Evolutionary conservation across 2,888 invertebrate genomes (phyloP).

Genomic region (Pilophorus perplexus): DNA sequence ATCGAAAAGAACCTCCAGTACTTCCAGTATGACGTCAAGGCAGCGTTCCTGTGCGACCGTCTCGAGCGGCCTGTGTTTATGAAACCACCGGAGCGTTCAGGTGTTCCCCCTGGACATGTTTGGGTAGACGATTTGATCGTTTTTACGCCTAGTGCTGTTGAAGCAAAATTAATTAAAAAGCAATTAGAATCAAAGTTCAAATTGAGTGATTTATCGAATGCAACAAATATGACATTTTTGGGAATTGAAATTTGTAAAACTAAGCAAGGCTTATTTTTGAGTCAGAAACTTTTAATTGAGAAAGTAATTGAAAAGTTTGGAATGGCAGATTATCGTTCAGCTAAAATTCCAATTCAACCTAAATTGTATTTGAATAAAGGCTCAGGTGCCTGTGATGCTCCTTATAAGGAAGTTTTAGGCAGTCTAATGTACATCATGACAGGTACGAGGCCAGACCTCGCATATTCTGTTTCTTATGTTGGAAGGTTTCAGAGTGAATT

Average conservation of each 20-base stretch:
- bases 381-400: background rate
- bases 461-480: background rate
- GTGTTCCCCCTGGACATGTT: background rate
- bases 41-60: background rate
- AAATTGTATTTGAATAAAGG: background rate
- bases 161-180: too few species aligned
- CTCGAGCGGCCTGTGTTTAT: slow-evolving; percentile 1
- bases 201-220: too few species aligned
- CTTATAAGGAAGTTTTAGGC: background rate
- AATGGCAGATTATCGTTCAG: background rate
- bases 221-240: too few species aligned
- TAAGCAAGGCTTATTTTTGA: background rate
- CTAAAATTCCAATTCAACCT: background rate
- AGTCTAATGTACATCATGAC: background rate
- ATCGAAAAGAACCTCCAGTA: background rate
- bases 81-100: background rate
- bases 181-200: too few species aligned
- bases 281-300: background rate
- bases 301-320: background rate
- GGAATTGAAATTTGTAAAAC: background rate
- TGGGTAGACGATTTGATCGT: background rate
- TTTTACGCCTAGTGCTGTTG: too few species aligned
- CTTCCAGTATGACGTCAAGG: background rate
- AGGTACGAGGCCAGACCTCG: background rate
- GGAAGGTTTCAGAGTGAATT: background rate